These are phyloP conservation scores for Hydrolagus colliei DNA, from an alignment of 2,797 vertebrate species.

Conservation along the genomic window DNA sequence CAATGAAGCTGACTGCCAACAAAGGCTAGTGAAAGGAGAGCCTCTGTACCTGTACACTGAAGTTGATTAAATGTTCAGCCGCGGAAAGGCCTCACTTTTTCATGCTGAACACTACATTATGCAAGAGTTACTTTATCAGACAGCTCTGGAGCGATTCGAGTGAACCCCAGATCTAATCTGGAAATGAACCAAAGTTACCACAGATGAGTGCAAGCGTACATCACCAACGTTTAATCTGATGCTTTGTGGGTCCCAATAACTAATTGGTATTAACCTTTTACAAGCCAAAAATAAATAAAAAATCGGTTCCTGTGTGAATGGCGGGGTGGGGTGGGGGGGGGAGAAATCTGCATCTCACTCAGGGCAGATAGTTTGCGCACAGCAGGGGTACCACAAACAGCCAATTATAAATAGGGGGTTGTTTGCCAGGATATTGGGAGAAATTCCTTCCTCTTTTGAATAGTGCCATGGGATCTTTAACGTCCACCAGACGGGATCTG, in stretches of 20 bases:
- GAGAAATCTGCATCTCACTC: too few relatives aligned
- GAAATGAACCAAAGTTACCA: background rate
- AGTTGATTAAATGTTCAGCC: constrained; percentile 14
- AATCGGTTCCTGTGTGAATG: background rate
- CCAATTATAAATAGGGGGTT: background rate
- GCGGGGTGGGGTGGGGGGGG: background rate
- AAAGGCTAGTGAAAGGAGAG: background rate
- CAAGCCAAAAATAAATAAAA: background rate
- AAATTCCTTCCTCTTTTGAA: too few relatives aligned
- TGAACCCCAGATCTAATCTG: constrained; percentile 12
- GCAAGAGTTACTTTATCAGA: constrained; percentile 9
- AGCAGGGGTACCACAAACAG: background rate
- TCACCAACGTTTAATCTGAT: constrained; percentile 2
- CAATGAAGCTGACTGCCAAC: background rate
- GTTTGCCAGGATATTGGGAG: too few relatives aligned
- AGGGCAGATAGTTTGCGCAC: too few relatives aligned
- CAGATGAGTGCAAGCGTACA: constrained; percentile 15
- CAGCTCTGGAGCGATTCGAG: background rate
- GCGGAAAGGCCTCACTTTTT: too few relatives aligned
- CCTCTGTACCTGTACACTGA: background rate
- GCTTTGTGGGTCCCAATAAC: background rate
- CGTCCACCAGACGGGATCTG: too few relatives aligned
- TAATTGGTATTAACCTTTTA: background rate
- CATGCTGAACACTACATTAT: background rate
- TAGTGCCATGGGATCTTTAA: too few relatives aligned